Evolutionary conservation across 2,797 vertebrate species (phyloP), one percentile per base, ranked within the genome.

Genomic region (Danionella dracula): DNA sequence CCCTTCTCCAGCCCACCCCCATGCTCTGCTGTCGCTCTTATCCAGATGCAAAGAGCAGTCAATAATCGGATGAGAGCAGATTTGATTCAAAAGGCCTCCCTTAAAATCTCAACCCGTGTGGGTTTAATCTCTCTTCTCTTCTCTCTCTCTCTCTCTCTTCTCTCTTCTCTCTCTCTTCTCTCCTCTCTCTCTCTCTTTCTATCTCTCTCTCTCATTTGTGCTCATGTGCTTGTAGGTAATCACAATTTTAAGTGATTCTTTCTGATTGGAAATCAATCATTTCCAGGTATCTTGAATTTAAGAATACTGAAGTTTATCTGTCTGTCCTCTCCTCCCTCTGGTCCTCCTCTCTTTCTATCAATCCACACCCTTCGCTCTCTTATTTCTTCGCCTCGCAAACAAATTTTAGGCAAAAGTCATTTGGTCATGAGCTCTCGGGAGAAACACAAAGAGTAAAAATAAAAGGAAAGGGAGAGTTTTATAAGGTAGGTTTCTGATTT

Each of bases 21-120:
- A 3, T 27, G 23, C 76, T 76, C 83, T 82, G 81, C 83, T 83
- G 86, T 81, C 73, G 73, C 85, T 83, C 86, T 90, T 86, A 87
- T 88, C 88, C 89, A 82, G 51, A 90, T 90, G 89, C 88, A 75
- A 68, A 88, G 83, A 85, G 84, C 76, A 94, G 90, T 91, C 91
- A 86, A 86, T 91, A 90, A 87, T 89, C 81, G 82, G 84, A 89
- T 89, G 84, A 88, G 82, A 89, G 86, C 85, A 89, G 88, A 88
- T 89, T 89, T 88, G n/a, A 88, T 85, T 87, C 88, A 87, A 88
- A 88, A 88, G 83, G 84, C 83, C 79, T 81, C 82, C 74, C 78
- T 89, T 86, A 87, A 89, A 89, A 88, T 87, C 84, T 90, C 84
- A 85, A 84, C 82, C 23, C 84, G 79, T 81, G 81, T 73, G 87